Conservation (phyloP, 2,113 vertebrate genomes). For the Suncus etruscus region DNA sequence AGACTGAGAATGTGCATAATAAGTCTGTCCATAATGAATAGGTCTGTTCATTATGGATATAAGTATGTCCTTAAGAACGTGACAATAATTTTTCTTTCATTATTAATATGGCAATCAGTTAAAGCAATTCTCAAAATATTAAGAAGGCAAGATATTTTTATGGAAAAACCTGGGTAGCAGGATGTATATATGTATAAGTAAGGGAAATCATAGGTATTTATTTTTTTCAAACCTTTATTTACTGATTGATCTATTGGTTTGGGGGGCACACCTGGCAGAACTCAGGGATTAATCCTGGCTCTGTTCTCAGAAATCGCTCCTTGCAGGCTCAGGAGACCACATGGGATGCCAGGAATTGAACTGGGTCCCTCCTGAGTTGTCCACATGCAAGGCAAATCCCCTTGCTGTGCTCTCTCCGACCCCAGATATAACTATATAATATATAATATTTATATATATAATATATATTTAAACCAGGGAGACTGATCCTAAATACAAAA, state of each 20-base stretch:
- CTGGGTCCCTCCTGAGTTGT: too few species aligned
- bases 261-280: too few species aligned
- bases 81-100: neutral
- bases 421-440: neutral
- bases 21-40: conserved; percentile 13
- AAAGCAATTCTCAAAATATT: conserved; percentile 12
- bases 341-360: too few species aligned
- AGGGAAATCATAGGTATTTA: neutral
- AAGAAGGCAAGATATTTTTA: conserved; percentile 33
- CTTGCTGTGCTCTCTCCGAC: too few species aligned
- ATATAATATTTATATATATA: too few species aligned
- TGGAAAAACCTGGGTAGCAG: conserved; percentile 42
- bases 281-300: too few species aligned
- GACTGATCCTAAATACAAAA: conserved; percentile 12
- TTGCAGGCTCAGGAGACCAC: too few species aligned
- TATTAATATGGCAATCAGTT: neutral
- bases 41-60: neutral
- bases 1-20: neutral
- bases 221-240: too few species aligned
- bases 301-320: too few species aligned
- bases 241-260: too few species aligned
- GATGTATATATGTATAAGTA: neutral
- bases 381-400: too few species aligned
- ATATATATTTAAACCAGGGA: conserved; percentile 10
- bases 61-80: neutral